Conservation (phyloP, 2,888 invertebrate species). For the Leistus spinibarbis region DNA sequence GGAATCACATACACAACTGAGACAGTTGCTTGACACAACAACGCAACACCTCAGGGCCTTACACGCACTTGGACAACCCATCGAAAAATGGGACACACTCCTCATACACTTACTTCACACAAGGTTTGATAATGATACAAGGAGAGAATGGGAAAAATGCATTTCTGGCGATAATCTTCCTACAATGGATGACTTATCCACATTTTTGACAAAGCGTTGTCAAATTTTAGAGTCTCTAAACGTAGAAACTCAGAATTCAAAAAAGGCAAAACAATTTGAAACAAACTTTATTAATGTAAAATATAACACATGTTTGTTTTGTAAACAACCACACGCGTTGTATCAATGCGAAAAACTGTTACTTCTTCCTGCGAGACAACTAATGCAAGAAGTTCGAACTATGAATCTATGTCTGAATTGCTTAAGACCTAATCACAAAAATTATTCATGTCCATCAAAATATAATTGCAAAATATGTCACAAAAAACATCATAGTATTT, state of each 20-base stretch:
- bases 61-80: too few species aligned
- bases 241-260: not conserved
- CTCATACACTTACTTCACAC: too few species aligned
- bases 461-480: not conserved
- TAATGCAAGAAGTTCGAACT: not conserved
- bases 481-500: not conserved
- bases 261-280: not conserved
- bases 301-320: not conserved
- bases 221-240: too few species aligned
- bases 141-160: too few species aligned
- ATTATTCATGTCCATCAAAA: not conserved
- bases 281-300: not conserved
- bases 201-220: too few species aligned
- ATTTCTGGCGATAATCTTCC: too few species aligned
- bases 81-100: too few species aligned
- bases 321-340: not conserved
- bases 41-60: too few species aligned
- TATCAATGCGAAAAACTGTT: not conserved
- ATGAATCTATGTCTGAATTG: not conserved
- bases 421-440: not conserved
- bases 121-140: too few species aligned
- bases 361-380: not conserved
- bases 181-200: too few species aligned
- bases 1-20: constrained; percentile 23
- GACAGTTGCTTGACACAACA: constrained; percentile 33